Conservation (phyloP, 2,797 vertebrate genomes). For the Tapirus indicus region DNA sequence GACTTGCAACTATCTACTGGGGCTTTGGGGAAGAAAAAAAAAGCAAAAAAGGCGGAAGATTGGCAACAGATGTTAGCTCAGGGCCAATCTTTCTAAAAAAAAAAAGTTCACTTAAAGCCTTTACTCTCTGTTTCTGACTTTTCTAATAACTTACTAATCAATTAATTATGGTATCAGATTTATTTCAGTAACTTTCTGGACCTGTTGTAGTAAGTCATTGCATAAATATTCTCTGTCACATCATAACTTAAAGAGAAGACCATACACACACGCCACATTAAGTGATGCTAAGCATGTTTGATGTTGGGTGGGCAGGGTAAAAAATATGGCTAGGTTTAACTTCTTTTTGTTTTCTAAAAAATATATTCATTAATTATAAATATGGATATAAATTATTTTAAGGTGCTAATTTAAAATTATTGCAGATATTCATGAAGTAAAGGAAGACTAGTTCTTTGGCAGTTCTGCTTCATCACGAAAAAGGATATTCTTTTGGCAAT, state of each 20-base stretch:
- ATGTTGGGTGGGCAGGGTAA: neutral
- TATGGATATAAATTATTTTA: neutral
- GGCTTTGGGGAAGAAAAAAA: too few relatives aligned
- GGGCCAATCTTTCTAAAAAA: too few relatives aligned
- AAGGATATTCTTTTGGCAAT: neutral
- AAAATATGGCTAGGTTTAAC: neutral
- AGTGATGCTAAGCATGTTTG: neutral
- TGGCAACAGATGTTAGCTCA: too few relatives aligned
- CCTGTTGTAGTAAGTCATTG: neutral
- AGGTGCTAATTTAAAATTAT: conserved; percentile 20
- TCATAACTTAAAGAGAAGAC: neutral
- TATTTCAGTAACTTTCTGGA: neutral
- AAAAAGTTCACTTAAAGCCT: neutral
- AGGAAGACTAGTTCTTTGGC: neutral
- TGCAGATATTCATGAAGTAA: neutral
- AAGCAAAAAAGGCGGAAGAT: too few relatives aligned
- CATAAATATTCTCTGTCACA: neutral
- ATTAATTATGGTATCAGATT: neutral
- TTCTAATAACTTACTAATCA: neutral
- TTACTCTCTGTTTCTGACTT: neutral
- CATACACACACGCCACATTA: neutral
- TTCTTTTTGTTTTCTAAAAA: neutral
- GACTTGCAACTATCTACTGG: too few relatives aligned
- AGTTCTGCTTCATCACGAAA: neutral
- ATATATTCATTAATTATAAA: neutral